These are phyloP conservation scores for Poecilobothrus nobilitatus DNA, from an alignment of 2,888 invertebrate genomes.

Conservation along the genomic window DNA sequence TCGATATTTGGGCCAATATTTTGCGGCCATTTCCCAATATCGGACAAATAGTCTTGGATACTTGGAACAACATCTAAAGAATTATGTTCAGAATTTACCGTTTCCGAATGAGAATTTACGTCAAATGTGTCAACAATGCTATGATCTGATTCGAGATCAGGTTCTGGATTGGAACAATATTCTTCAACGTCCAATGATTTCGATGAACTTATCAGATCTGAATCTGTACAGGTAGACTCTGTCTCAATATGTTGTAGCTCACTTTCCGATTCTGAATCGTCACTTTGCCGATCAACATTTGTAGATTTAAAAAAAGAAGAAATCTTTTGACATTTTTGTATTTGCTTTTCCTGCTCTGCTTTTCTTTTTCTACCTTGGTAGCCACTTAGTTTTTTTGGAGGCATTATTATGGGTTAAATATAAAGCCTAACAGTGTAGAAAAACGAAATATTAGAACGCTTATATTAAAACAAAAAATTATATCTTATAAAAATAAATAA, in stretches of 20 bases:
- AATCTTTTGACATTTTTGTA: slow-evolving; percentile 2
- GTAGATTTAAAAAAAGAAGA: slow-evolving; percentile 1
- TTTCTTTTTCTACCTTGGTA: slow-evolving; percentile 11
- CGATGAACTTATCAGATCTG: no score
- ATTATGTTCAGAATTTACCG: neutral
- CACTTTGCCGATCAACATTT: neutral
- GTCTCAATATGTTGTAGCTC: no score
- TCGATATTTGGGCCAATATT: neutral
- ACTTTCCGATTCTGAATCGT: no score
- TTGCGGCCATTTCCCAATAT: slow-evolving; percentile 2
- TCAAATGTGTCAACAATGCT: neutral
- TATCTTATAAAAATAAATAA: slow-evolving; percentile 11
- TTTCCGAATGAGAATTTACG: neutral
- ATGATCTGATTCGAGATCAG: neutral
- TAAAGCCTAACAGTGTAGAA: slow-evolving; percentile 11
- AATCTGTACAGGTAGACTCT: no score
- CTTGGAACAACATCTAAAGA: slow-evolving; percentile 3
- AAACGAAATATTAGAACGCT: slow-evolving; percentile 13
- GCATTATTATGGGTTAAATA: slow-evolving; percentile 13
- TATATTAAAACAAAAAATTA: slow-evolving; percentile 13
- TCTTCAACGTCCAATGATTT: neutral
- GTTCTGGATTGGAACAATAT: no score
- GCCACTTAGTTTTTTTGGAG: slow-evolving; percentile 11
- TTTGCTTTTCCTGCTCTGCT: neutral
- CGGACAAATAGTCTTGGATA: neutral